These are phyloP conservation scores for Corydoras sp. DNA, from an alignment of 2,113 vertebrate species.

Conservation along the genomic window DNA sequence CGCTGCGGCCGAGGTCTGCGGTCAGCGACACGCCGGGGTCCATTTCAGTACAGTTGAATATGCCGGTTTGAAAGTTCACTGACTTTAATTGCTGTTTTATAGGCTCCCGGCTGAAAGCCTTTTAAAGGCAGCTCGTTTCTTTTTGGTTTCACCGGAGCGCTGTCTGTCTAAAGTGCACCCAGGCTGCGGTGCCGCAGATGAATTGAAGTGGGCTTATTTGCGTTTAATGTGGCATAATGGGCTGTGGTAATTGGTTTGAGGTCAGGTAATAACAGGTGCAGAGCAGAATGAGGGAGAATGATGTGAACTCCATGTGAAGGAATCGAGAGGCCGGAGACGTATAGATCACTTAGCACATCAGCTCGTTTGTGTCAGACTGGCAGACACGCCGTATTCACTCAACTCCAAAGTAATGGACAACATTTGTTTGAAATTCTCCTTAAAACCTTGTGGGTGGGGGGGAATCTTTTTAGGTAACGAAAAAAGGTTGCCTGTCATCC, in stretches of 20 bases:
- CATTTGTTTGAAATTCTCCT: not conserved
- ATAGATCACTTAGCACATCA: constrained; percentile 36
- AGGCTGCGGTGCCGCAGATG: constrained; percentile 55
- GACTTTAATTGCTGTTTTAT: constrained; percentile 70
- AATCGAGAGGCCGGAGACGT: constrained; percentile 43
- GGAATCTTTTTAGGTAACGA: not conserved
- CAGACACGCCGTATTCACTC: constrained; percentile 5
- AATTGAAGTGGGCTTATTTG: constrained; percentile 68
- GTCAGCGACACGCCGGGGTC: constrained; percentile 52
- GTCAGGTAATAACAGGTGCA: constrained; percentile 71
- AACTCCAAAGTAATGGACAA: constrained; percentile 3
- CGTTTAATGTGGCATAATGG: constrained; percentile 74
- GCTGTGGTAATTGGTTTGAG: constrained; percentile 69
- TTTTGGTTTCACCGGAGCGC: constrained; percentile 53
- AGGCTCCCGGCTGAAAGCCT: constrained; percentile 56
- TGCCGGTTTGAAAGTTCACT: constrained; percentile 65
- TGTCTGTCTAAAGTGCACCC: constrained; percentile 58
- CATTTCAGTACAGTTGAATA: constrained; percentile 57
- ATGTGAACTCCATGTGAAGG: constrained; percentile 64
- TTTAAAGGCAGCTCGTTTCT: constrained; percentile 59
- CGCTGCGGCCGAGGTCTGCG: constrained; percentile 35
- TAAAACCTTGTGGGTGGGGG: not conserved
- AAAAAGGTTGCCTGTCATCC: not conserved
- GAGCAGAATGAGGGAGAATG: constrained; percentile 55
- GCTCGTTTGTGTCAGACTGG: constrained; percentile 17